Conservation (phyloP, 2,888 invertebrate species). For the Drosophila phalerata region DNA sequence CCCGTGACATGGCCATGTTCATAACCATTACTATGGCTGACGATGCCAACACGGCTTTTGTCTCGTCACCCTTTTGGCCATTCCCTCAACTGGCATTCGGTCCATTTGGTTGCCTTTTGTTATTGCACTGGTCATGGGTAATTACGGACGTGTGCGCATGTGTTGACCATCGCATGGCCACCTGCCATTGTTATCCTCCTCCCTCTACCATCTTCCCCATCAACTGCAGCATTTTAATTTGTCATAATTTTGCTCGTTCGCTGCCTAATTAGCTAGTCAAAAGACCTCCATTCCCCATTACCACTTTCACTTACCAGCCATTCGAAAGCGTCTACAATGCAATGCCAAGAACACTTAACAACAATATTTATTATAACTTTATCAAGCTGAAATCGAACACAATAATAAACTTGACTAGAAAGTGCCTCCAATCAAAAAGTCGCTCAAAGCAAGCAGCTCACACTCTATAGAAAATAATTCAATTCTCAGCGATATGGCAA, state of each 20-base stretch:
- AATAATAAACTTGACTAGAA: background rate
- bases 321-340: constrained; percentile 21
- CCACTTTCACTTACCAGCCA: constrained; percentile 28
- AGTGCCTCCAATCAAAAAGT: background rate
- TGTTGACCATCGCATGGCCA: constrained; percentile 47
- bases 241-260: constrained; percentile 71
- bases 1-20: constrained; percentile 12
- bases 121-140: constrained; percentile 67
- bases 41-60: constrained; percentile 58
- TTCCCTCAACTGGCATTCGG: constrained; percentile 2
- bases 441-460: background rate
- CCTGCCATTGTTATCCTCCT: constrained; percentile 54
- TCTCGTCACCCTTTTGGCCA: constrained; percentile 71
- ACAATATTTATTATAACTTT: background rate
- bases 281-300: constrained; percentile 4
- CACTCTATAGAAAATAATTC: background rate
- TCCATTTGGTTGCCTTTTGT: constrained; percentile 75
- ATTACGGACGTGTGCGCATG: constrained; percentile 70
- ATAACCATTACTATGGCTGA: constrained; percentile 31
- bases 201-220: background rate
- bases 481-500: constrained; percentile 4
- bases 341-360: constrained; percentile 15
- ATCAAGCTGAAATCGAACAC: constrained; percentile 20
- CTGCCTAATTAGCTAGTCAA: constrained; percentile 71
- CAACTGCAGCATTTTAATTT: constrained; percentile 70